Percentiles rank a stretch among this genome's conserved stretches.
Evolutionary conservation across 2,888 invertebrate genomes (phyloP).

Genomic region (Macaria notata): DNA sequence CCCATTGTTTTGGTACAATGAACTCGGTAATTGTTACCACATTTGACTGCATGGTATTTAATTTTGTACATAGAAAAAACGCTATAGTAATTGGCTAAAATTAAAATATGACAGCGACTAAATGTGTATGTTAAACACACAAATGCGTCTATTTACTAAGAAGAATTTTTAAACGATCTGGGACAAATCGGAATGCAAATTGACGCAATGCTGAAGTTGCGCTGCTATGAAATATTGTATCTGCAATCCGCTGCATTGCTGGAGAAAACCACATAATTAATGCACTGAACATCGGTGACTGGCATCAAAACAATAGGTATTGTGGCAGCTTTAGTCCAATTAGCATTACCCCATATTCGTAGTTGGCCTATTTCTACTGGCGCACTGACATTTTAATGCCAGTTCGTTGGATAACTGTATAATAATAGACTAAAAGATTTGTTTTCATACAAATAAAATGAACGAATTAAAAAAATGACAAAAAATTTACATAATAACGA

Average conservation of each 20-base stretch:
- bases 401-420: neutral
- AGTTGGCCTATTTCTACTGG: slow-evolving; percentile 16
- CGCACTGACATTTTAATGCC: slow-evolving; percentile 1
- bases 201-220: slow-evolving; percentile 16
- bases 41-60: slow-evolving; percentile 13
- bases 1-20: slow-evolving; percentile 32
- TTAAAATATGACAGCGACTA: slow-evolving; percentile 16
- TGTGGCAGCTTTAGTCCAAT: slow-evolving; percentile 19
- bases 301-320: slow-evolving; percentile 20
- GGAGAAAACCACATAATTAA: slow-evolving; percentile 25
- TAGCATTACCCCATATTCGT: slow-evolving; percentile 20
- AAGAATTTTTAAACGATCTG: slow-evolving; percentile 20
- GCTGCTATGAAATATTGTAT: slow-evolving; percentile 17
- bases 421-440: neutral
- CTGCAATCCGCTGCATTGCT: slow-evolving; percentile 10
- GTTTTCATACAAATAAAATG: neutral
- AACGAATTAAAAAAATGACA: neutral
- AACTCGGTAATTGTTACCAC: slow-evolving; percentile 26
- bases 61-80: slow-evolving; percentile 19
- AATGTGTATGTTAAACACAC: neutral
- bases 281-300: slow-evolving; percentile 17
- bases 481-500: neutral
- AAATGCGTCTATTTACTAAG: slow-evolving; percentile 6
- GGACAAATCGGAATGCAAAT: neutral
- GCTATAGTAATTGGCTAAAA: slow-evolving; percentile 14